Base-by-base conservation (phyloP, 2,888 invertebrate species). In the Tipula unca region DNA sequence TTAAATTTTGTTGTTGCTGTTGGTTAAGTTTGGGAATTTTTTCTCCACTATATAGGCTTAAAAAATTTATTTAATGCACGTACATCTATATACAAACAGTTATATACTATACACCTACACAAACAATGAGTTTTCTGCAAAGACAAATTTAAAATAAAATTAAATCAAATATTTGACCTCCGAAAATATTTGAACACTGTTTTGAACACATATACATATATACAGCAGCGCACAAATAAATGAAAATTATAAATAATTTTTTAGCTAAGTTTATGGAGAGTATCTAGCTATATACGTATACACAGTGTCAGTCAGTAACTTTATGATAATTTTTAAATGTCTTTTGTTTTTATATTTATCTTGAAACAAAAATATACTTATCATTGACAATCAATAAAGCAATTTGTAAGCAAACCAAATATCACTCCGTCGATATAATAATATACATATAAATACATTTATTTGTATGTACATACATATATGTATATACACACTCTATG, bases 321-420 rank as follows among this genome's bases (percentile, higher is more conserved):
- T 69, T 69, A 69, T 69, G 69, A 25, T 69, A 69, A 69, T 69
- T 69, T 54, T 69, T n/a, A 14, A 17, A 48, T 17, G 48, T 48
- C 48, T 42, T 42, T n/a, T n/a, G 3, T 42, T 14, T 42, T 3
- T 69, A 69, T 25, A 25, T 69, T 25, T 25, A 69, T 25, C 69
- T 69, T 69, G 20, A 69, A 69, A 69, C 69, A 20, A 69, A 69
- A 69, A 69, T n/a, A n/a, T 69, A 69, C 69, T 69, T 69, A 69
- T 69, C 69, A 69, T 83, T 83, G 32, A 4, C 32, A 83, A 83
- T 32, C 83, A 83, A 83, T 83, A 83, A 83, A 83, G 83, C 83
- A 83, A 83, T 83, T 83, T 83, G 83, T 83, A 83, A 83, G 83
- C 83, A 35, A 83, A 83, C 69, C 69, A 25, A 69, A 69, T 69